A percentile compares a stretch with the other conserved stretches of the same genome.
These are phyloP conservation scores for Cladorhizidae sp. DNA, from an alignment of 37 sponge, comb jelly and placozoan species.

Conservation along the genomic window DNA sequence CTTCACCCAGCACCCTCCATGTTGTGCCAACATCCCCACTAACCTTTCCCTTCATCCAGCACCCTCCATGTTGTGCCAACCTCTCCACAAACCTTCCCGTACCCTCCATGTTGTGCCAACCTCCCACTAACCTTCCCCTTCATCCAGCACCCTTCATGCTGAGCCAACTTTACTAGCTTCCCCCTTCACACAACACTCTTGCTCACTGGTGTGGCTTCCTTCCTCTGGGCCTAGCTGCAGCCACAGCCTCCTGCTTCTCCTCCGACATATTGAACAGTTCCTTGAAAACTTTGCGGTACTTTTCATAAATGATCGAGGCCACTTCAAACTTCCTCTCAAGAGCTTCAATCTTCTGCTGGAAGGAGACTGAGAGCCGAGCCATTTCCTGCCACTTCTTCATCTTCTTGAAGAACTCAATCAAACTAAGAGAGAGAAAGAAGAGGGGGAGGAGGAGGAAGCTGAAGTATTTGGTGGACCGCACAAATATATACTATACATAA, in stretches of 20 bases:
- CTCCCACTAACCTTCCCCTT: too few species aligned
- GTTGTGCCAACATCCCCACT: too few species aligned
- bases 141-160: neutral
- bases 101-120: too few species aligned
- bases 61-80: too few species aligned
- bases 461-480: too few species aligned
- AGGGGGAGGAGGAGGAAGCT: too few species aligned
- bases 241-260: constrained; percentile 9
- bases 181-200: neutral
- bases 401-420: constrained; percentile 87
- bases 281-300: constrained; percentile 70
- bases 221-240: constrained; percentile 8
- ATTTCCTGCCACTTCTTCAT: constrained; percentile 91
- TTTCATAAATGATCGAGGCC: constrained; percentile 79
- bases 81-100: too few species aligned
- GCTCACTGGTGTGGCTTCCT: constrained; percentile 40
- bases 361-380: constrained; percentile 59
- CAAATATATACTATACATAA: too few species aligned
- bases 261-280: constrained; percentile 64
- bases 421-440: constrained; percentile 42
- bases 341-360: constrained; percentile 67
- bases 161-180: neutral
- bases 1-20: too few species aligned
- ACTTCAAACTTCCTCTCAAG: constrained; percentile 93
- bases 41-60: too few species aligned